Evolutionary conservation across 2,888 invertebrate species (phyloP).

Genomic region (Drosophila gaucha): DNA sequence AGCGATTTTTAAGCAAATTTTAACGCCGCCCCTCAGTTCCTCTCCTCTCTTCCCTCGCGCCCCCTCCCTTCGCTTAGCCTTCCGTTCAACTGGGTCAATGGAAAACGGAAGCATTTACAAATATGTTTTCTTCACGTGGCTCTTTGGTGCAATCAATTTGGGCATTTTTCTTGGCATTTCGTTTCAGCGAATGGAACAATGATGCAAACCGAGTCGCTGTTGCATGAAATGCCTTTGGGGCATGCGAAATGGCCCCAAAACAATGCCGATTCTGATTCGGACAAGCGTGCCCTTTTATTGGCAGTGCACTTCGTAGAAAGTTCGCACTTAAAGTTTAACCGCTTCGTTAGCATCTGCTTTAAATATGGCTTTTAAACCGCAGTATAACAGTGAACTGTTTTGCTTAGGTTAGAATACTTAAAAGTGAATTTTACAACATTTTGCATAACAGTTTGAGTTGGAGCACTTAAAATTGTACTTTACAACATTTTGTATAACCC

Average conservation of each 20-base stretch:
- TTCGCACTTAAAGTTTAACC: not conserved
- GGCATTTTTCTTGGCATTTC: slow-evolving; percentile 20
- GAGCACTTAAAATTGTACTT: no score
- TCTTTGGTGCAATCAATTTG: slow-evolving; percentile 23
- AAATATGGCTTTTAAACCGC: not conserved
- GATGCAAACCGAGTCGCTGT: slow-evolving; percentile 8
- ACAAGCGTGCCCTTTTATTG: not conserved
- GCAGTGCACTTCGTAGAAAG: not conserved
- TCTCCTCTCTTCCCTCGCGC: not conserved
- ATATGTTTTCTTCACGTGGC: slow-evolving; percentile 44
- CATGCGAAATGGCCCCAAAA: not conserved
- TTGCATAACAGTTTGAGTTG: no score
- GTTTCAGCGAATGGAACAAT: slow-evolving; percentile 18
- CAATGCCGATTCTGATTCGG: not conserved
- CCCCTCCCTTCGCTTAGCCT: not conserved
- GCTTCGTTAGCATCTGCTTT: not conserved
- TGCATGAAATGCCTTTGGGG: slow-evolving; percentile 10
- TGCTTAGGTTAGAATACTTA: no score
- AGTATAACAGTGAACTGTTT: not conserved
- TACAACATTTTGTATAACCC: no score
- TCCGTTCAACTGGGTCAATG: slow-evolving; percentile 66
- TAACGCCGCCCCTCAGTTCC: not conserved
- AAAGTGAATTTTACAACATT: no score
- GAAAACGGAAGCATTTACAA: slow-evolving; percentile 63
- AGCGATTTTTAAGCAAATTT: slow-evolving; percentile 50